phyloP scores from a whole-genome alignment of 2,113 vertebrate species.

The Tinamus guttatus region DNA sequence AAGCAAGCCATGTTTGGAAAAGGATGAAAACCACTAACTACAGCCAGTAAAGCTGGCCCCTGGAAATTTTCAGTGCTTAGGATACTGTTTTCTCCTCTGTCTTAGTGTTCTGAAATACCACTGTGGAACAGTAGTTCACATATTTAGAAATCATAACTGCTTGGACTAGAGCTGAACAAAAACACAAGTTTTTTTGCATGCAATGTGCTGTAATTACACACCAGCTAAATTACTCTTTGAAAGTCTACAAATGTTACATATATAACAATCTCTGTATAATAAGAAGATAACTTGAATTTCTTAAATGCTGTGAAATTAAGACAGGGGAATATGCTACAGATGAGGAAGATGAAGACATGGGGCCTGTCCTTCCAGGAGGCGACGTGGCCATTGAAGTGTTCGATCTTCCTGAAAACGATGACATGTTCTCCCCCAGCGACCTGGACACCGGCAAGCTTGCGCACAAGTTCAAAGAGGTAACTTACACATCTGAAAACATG shows the following conservation, averaged over 20 bases:
- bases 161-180: neutral
- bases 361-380: constrained; percentile 78
- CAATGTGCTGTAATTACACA: neutral
- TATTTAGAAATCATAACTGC: neutral
- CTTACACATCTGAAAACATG: neutral
- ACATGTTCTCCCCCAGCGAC: constrained; percentile 93
- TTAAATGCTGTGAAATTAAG: constrained; percentile 79
- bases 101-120: neutral
- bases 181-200: neutral
- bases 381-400: constrained; percentile 97
- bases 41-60: neutral
- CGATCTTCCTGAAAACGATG: constrained; percentile 93
- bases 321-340: constrained; percentile 98
- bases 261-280: neutral
- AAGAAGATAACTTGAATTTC: constrained; percentile 52
- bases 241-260: neutral
- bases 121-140: neutral
- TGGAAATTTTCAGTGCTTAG: neutral
- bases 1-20: neutral
- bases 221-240: neutral
- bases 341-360: constrained; percentile 91
- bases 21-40: neutral
- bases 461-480: constrained; percentile 98
- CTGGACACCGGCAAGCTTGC: constrained; percentile 93
- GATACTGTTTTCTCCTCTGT: neutral